phyloP scores from a whole-genome alignment of 1,140 invertebrate genomes.

The Eulimnadia texana region DNA sequence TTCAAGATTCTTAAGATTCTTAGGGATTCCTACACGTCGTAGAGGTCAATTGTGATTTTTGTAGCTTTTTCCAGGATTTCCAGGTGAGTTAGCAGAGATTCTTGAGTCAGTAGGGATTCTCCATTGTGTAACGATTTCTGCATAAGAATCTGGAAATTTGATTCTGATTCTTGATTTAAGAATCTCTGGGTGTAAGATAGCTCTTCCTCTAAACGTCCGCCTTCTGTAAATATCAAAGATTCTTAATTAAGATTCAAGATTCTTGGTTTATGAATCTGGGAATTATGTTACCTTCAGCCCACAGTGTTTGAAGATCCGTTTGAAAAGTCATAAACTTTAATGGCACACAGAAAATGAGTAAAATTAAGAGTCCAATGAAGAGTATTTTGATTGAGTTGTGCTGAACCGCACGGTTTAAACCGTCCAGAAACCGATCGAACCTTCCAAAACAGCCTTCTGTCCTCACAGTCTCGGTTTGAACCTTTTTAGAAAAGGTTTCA shows the following conservation, averaged over 20 bases:
- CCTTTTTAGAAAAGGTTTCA: too few relatives aligned
- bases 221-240: constrained; percentile 40
- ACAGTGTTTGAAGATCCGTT: not conserved
- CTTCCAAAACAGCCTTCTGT: too few relatives aligned
- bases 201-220: constrained; percentile 68
- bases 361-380: not conserved
- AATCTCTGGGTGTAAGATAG: constrained; percentile 63
- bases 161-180: constrained; percentile 47
- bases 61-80: constrained; percentile 62
- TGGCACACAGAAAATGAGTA: not conserved
- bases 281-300: not conserved
- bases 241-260: not conserved
- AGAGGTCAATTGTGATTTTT: constrained; percentile 72
- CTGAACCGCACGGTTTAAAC: too few relatives aligned
- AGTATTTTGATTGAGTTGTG: not conserved
- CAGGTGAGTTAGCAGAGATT: constrained; percentile 62
- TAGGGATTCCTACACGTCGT: constrained; percentile 52
- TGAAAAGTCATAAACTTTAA: not conserved
- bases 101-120: constrained; percentile 60
- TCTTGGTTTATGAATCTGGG: not conserved
- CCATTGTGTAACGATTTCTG: constrained; percentile 62
- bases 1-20: not conserved
- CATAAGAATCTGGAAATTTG: constrained; percentile 78
- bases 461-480: too few relatives aligned
- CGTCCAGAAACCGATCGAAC: too few relatives aligned